These are phyloP conservation scores for Physocephala rufipes DNA, from an alignment of 2,888 invertebrate species.

Conservation along the genomic window DNA sequence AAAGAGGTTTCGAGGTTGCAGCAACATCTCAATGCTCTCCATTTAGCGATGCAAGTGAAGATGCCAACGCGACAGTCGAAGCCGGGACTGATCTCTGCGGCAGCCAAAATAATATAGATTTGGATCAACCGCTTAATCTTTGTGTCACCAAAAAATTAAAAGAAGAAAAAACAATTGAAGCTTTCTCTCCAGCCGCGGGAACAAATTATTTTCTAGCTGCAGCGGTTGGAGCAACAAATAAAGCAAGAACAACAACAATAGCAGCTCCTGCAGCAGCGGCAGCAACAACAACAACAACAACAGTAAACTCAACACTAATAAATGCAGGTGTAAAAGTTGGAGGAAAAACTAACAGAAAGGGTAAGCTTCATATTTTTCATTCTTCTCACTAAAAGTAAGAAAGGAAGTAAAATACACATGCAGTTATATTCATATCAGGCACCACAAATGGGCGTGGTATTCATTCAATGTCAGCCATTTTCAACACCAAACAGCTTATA, in stretches of 20 bases:
- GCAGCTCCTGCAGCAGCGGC: no score
- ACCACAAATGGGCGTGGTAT: no score
- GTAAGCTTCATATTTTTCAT: conserved; percentile 42
- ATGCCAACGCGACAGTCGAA: conserved; percentile 52
- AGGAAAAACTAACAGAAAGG: conserved; percentile 48
- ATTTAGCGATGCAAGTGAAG: conserved; percentile 66
- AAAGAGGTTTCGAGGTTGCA: conserved; percentile 35
- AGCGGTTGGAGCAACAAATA: conserved; percentile 14
- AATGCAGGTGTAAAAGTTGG: conserved; percentile 45
- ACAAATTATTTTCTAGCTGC: conserved; percentile 33
- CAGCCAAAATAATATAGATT: conserved; percentile 40
- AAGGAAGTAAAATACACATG: conserved; percentile 7
- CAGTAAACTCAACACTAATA: not conserved
- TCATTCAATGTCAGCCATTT: no score
- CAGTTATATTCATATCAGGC: no score
- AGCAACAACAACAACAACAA: not conserved
- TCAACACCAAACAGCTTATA: no score
- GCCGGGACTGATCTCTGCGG: not conserved
- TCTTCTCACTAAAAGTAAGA: not conserved
- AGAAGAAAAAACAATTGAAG: conserved; percentile 38
- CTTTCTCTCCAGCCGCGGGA: conserved; percentile 45
- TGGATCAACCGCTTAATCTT: conserved; percentile 71
- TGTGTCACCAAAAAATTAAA: conserved; percentile 69
- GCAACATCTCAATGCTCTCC: conserved; percentile 55
- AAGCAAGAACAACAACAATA: not conserved